Percentiles rank a stretch among this genome's conserved stretches.
These are phyloP conservation scores for Drosophila paulistorum DNA, from an alignment of 1,140 invertebrate genomes.

Conservation along the genomic window DNA sequence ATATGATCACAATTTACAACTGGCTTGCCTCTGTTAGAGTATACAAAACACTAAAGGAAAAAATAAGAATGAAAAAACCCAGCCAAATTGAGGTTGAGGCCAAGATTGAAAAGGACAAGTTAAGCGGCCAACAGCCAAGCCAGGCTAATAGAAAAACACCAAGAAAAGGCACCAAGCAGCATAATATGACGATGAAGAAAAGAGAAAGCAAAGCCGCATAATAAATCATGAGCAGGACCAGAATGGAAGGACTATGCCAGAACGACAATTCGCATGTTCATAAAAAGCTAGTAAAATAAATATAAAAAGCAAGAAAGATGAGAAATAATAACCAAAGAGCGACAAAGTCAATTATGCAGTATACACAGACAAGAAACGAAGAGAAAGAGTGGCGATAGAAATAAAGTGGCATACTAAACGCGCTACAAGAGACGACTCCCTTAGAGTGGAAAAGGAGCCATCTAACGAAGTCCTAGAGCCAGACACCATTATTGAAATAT, in stretches of 20 bases:
- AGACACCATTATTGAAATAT: conserved; percentile 77
- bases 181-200: conserved; percentile 37
- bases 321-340: conserved; percentile 70
- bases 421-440: conserved; percentile 19
- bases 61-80: not conserved
- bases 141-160: conserved; percentile 19
- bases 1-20: not conserved
- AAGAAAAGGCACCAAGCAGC: conserved; percentile 56
- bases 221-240: conserved; percentile 48
- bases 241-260: conserved; percentile 6
- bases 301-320: conserved; percentile 22
- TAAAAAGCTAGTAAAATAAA: conserved; percentile 57
- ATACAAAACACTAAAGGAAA: conserved; percentile 11
- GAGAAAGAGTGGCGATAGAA: not conserved
- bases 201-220: conserved; percentile 48
- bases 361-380: not conserved
- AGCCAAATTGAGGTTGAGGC: conserved; percentile 18
- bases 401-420: not conserved
- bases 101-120: conserved; percentile 60
- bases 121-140: conserved; percentile 34
- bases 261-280: conserved; percentile 52
- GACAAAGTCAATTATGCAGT: conserved; percentile 80
- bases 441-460: conserved; percentile 18
- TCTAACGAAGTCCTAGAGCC: conserved; percentile 37
- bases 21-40: not conserved